These are phyloP conservation scores for Microcaecilia unicolor DNA, from an alignment of 2,797 vertebrate species.

Conservation along the genomic window DNA sequence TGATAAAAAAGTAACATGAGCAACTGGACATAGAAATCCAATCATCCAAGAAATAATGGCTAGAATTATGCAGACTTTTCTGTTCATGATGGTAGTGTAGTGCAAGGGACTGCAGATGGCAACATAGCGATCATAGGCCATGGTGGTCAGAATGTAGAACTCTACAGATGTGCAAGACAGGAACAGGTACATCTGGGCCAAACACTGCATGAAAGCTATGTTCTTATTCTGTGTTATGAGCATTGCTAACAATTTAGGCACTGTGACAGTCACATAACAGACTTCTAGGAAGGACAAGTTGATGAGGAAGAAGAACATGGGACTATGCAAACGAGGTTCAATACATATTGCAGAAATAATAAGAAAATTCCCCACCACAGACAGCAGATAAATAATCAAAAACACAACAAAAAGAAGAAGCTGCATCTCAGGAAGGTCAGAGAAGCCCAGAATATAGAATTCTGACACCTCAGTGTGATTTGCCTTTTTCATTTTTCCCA, in stretches of 20 bases:
- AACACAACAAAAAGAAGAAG: not conserved
- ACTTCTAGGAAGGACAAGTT: not conserved
- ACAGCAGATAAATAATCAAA: not conserved
- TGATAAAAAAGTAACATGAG: not conserved
- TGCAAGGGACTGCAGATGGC: slow-evolving; percentile 1
- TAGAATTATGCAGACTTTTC: not conserved
- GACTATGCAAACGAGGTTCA: not conserved
- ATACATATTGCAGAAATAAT: not conserved
- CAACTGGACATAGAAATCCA: not conserved
- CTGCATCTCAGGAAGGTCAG: not conserved
- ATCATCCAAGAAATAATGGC: not conserved
- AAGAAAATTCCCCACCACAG: not conserved
- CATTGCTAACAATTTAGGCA: not conserved
- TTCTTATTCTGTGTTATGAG: not conserved
- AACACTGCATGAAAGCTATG: not conserved
- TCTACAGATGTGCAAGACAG: not conserved
- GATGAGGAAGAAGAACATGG: slow-evolving; percentile 5
- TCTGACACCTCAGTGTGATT: not conserved
- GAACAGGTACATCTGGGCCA: not conserved
- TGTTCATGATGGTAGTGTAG: not conserved
- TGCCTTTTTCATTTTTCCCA: not conserved
- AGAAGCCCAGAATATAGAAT: slow-evolving; percentile 8
- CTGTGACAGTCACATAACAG: not conserved
- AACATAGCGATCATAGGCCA: slow-evolving; percentile 3
- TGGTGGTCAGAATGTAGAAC: not conserved